These are phyloP conservation scores for Sarcophilus harrisii DNA, from an alignment of 2,797 vertebrate species.

Conservation along the genomic window DNA sequence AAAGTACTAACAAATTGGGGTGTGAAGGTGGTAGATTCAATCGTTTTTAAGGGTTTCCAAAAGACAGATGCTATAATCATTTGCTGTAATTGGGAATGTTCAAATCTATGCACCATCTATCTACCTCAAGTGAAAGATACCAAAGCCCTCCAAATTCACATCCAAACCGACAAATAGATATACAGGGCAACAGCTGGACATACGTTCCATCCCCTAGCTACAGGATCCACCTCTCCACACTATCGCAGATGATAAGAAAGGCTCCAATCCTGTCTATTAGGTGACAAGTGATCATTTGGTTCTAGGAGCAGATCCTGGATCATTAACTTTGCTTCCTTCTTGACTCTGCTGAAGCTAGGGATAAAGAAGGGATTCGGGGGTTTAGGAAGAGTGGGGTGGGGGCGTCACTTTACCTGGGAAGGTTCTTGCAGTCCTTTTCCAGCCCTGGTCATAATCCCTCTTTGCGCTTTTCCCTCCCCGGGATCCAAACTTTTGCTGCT, in stretches of 20 bases:
- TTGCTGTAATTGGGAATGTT: not conserved
- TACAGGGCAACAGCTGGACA: constrained; percentile 2
- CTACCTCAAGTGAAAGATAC: not conserved
- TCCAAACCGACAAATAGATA: not conserved
- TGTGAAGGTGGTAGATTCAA: not conserved
- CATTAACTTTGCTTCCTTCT: constrained; percentile 68
- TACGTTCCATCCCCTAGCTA: not conserved
- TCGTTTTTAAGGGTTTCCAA: not conserved
- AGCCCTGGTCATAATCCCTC: constrained; percentile 74
- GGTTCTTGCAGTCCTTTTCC: constrained; percentile 70
- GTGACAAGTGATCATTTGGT: not conserved
- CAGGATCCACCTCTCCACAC: not conserved
- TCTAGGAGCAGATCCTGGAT: not conserved
- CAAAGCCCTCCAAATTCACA: not conserved
- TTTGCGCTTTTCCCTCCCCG: constrained; percentile 74
- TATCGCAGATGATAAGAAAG: not conserved
- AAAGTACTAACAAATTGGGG: not conserved
- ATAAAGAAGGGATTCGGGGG: not conserved
- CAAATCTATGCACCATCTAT: not conserved
- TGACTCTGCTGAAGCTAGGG: constrained; percentile 15
- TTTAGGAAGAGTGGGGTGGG: not conserved
- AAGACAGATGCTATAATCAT: not conserved
- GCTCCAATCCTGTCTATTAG: not conserved
- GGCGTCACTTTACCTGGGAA: constrained; percentile 70
- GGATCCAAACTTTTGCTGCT: constrained; percentile 78